Base-by-base conservation (phyloP, 2,888 invertebrate species). In the Trimorus sp. region DNA sequence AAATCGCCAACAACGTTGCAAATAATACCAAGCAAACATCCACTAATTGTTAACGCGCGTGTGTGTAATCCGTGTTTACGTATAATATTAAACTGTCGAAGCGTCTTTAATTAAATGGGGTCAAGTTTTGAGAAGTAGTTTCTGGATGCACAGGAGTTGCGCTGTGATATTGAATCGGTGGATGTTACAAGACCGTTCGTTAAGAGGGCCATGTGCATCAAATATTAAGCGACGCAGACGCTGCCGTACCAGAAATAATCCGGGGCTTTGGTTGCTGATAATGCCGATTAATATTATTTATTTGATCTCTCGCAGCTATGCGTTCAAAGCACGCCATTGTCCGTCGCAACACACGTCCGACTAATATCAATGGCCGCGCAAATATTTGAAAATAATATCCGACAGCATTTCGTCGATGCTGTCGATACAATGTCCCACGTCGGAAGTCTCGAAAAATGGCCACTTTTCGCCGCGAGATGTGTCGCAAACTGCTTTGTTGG, bases 121-220 rank as follows among this genome's bases (percentile, higher is more conserved):
- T 63, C 63, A 63, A 69, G 36, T 63, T 68, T 62, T 7, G 9
- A 54, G 60, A 68, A 62, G 69, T 69, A 56, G 53, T 66, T 75
- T 66, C 15, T 42, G 53, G 59, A 68, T 54, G 66, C 36, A 54
- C 48, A 15, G 58, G 63, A 77, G 49, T 70, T 70, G 49, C 26
- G 40, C 7, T 51, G 54, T 60, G 63, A 78, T 71, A 78, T 59
- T 53, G 49, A 79, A 73, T 42, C 15, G 40, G 56, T 60, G 16
- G 63, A 69, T 73, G 71, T 58, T 77, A 38, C 40, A 62, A 68
- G 69, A 81, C 76, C 77, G 58, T 53, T 53, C 51, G 66, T 56
- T 81, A 69, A 81, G 69, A 77, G 81, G 77, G 81, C 81, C 81
- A 81, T 77, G 77, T 81, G 81, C 69, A 81, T 81, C 58, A 81